A percentile compares a stretch with the other conserved stretches of the same genome.
Evolutionary conservation across 2,888 invertebrate genomes (phyloP).

Genomic region (Margaritifera margaritifera): DNA sequence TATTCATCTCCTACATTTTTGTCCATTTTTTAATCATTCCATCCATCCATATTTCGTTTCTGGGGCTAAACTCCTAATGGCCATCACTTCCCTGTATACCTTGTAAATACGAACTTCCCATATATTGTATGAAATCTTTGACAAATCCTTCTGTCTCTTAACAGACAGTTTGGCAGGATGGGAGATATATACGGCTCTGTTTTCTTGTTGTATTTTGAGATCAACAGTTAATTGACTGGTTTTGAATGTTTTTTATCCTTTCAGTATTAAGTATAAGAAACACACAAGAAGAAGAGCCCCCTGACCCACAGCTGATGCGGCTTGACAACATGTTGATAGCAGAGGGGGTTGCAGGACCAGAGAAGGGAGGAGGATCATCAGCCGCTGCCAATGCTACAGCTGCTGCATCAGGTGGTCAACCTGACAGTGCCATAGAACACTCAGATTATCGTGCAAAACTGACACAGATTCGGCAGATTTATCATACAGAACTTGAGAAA

Average conservation of each 20-base stretch:
- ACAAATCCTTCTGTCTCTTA: no score
- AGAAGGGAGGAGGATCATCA: constrained; percentile 71
- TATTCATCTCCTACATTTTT: no score
- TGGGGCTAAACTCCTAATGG: no score
- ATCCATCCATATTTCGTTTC: no score
- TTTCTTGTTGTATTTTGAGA: background rate
- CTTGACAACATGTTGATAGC: constrained; percentile 98
- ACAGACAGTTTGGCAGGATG: no score
- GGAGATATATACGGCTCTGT: no score
- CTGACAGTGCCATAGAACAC: constrained; percentile 94
- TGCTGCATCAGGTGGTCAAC: constrained; percentile 68
- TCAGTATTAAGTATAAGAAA: constrained; percentile 93
- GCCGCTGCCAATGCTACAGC: constrained; percentile 70
- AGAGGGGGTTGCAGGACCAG: constrained; percentile 82
- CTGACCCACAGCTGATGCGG: constrained; percentile 98
- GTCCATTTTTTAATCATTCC: no score
- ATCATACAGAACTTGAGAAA: constrained; percentile 99
- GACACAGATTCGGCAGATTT: constrained; percentile 98
- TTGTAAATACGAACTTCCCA: no score
- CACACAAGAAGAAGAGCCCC: constrained; percentile 98
- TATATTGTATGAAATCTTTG: no score
- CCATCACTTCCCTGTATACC: no score
- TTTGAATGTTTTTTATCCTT: constrained; percentile 47
- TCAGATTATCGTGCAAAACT: constrained; percentile 99
- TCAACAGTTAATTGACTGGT: constrained; percentile 10